Evolutionary conservation across 2,113 vertebrate genomes (phyloP).

Genomic region (Raja brachyura): DNA sequence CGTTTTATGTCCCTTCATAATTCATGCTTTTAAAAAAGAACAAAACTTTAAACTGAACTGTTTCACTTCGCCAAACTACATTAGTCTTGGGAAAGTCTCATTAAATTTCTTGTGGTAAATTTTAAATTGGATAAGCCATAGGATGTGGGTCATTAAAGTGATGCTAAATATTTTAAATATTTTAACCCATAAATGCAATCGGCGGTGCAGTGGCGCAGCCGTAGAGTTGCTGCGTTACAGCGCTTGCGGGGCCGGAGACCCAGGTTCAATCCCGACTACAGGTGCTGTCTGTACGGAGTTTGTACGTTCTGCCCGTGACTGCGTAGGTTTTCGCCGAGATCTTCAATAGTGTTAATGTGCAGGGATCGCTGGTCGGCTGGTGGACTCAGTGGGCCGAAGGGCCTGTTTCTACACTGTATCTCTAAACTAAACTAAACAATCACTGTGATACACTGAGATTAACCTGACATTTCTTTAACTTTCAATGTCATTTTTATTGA

Average conservation of each 20-base stretch:
- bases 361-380: too few relatives aligned
- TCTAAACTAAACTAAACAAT: too few relatives aligned
- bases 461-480: background rate
- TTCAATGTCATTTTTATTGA: background rate
- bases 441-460: background rate
- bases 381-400: too few relatives aligned
- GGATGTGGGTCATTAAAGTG: background rate
- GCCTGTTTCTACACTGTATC: too few relatives aligned
- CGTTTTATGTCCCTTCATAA: background rate
- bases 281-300: too few relatives aligned
- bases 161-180: background rate
- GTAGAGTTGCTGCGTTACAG: too few relatives aligned
- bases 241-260: too few relatives aligned
- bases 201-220: too few relatives aligned
- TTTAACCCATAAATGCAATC: background rate
- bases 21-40: background rate
- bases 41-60: background rate
- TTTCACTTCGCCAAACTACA: background rate
- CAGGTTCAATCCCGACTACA: too few relatives aligned
- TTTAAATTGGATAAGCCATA: background rate
- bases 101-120: background rate
- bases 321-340: too few relatives aligned
- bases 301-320: too few relatives aligned
- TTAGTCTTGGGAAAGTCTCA: background rate
- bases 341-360: too few relatives aligned